Evolutionary conservation across 2,888 invertebrate species (phyloP), one percentile per base, ranked within the genome.

Genomic region (Dicyrtomina minuta): DNA sequence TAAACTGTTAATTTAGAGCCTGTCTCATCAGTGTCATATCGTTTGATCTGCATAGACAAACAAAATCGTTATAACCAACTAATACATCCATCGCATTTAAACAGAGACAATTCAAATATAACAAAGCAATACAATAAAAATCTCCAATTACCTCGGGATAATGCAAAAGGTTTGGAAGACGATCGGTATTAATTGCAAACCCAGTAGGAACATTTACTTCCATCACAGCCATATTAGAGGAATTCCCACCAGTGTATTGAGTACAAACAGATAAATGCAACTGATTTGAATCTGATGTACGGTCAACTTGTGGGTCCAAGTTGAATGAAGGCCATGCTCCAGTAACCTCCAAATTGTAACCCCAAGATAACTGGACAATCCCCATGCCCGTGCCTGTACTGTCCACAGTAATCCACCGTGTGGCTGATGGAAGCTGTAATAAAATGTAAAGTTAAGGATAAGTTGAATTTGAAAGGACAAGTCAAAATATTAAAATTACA

Each of bases 161-260:
- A 58, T 77, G 76, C 15, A 74, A 66, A 17, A 77, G 66, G 66
- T 77, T 77, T 10, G 70, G 66, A 8, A 77, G 71, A 56, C 71
- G 60, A 46, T 77, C 88, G 74, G 87, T 83, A 78, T 94, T 92
- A 0, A 92, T 90, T 0, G 90, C 87, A 81, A 90, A 96, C n/a
- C 96, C 96, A 0, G 94, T 94, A 0, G 95, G 94, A 70, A 96
- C 84, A 72, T 88, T 88, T 0, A 96, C 90, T 79, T 94, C 93
- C 86, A 96, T 90, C 0, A 96, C 89, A 13, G 93, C 91, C 88
- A 96, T 90, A 75, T 96, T 96, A 72, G 92, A 92, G 75, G 87
- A 86, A 20, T 89, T 88, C 59, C 72, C 75, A 12, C 74, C 75
- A 26, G 68, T 62, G 73, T 62, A 82, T 77, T 80, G 79, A 3